Evolutionary conservation across 2,113 vertebrate genomes (phyloP), one percentile per base, ranked within the genome.

Genomic region (Nothobranchius kuhntae): DNA sequence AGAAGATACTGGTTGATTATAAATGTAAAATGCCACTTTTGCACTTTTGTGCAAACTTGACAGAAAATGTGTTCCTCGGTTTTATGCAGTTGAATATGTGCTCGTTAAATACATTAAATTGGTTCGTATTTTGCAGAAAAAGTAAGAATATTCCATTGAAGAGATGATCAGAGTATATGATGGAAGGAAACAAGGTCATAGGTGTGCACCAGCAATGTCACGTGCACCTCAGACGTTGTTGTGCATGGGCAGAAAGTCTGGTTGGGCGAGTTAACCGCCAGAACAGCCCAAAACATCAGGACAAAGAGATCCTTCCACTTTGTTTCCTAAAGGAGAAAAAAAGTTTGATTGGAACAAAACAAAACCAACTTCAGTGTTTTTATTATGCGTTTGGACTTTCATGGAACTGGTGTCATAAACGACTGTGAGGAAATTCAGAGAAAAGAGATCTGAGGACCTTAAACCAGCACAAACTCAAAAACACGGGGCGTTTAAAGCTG

Each of bases 261-360:
- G 90, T 87, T 30, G 9, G 65, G 73, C 83, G 47, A 82, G 87
- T 87, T 80, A 90, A 90, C 89, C 13, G 86, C 55, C 83, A 68
- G 59, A 60, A 42, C 21, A 2, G 53, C 75, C 58, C 53, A 61
- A 61, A 82, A 66, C 67, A 73, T 70, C n/a, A 50, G 67, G 63
- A 88, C 61, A 77, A 80, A 71, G 30, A 68, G 69, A 83, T 83
- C 52, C 52, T 60, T 63, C 67, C 83, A 53, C 82, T 65, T 81
- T 73, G 50, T 69, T 71, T 76, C 56, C 40, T 69, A 35, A 1
- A 59, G 64, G 72, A 65, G 81, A 71, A 48, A n/a, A 48, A 51
- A 68, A 10, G 13, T 48, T 13, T 59, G 15, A 59, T 42, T 55
- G 0, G 42, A 57, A 69, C 15, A 45, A 2, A 54, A 5, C 3